Base-by-base conservation (phyloP, 1,140 invertebrate genomes). In the Wiebesia pumilae region DNA sequence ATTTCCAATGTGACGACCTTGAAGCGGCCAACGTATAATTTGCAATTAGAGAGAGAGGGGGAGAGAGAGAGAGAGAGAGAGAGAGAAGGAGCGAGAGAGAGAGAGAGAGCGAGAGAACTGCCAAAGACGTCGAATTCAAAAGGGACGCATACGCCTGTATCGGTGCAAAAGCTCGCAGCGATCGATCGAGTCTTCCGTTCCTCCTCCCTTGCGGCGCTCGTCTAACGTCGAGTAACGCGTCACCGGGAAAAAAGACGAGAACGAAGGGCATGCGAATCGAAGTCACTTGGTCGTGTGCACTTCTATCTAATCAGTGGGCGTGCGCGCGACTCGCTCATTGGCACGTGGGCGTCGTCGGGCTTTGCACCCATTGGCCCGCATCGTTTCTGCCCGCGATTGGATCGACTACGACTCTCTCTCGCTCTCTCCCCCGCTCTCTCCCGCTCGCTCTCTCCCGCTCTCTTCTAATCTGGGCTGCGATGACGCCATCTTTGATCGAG, bases 221-320 rank as follows among this genome's bases (percentile, higher is more conserved):
- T 2, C 43, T 14, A 62, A 62, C n/a, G n/a, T n/a, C n/a, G 24
- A 62, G 19, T 21, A 62, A 62, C n/a, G n/a, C 16, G 6, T 30
- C 30, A 71, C 1, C 30, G 67, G 3, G 12, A 71, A 73, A 27
- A 40, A 73, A 27, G 24, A 38, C 33, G 12, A 38, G 16, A 69
- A 14, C 7, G 69, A 71, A 71, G 35, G 33, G 35, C 33, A 21
- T 4, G 14, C 6, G 33, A 71, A 38, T 38, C 35, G 69, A 38
- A 43, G 12, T 75, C 71, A 43, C 71, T 75, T 24, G 71, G 24
- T n/a, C 21, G 71, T 0, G 21, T 9, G 21, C 3, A 14, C 27
- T 14, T 86, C 86, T 93, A 93, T 87, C 87, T 93, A 93, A 93
- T 93, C 92, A 92, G 90, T 92, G 93, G 92, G 92, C 92, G 92